Conservation (phyloP, 1,140 invertebrate species). For the Philopotamus ludificatus region DNA sequence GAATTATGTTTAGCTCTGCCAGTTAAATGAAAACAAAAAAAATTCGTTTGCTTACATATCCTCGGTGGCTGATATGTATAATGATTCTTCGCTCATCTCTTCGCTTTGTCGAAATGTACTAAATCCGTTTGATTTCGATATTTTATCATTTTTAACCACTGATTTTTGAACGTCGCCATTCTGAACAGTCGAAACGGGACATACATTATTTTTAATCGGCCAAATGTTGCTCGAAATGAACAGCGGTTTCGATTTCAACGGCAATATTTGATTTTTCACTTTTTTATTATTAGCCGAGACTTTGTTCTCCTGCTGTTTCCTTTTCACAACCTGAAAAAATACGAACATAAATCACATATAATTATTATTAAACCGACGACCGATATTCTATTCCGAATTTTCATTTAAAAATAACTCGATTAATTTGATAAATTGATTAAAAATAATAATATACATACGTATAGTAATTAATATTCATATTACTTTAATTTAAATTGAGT, state of each 20-base stretch:
- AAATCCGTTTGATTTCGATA: slow-evolving; percentile 23
- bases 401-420: too few relatives aligned
- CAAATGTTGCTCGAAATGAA: too few relatives aligned
- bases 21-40: background rate
- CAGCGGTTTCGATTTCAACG: too few relatives aligned
- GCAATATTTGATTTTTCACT: background rate
- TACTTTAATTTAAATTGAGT: too few relatives aligned
- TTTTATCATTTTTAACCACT: slow-evolving; percentile 12
- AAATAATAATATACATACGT: too few relatives aligned
- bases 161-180: background rate
- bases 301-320: slow-evolving; percentile 48
- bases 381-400: too few relatives aligned
- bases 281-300: slow-evolving; percentile 40
- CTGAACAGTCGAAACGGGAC: background rate
- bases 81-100: slow-evolving; percentile 60
- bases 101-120: slow-evolving; percentile 54
- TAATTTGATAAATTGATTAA: too few relatives aligned
- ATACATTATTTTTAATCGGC: background rate
- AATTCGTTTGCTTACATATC: slow-evolving; percentile 57
- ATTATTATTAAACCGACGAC: too few relatives aligned
- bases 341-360: background rate
- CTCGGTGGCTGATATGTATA: slow-evolving; percentile 75
- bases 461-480: too few relatives aligned
- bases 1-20: background rate
- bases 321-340: slow-evolving; percentile 43